Conservation (phyloP, 2,888 invertebrate genomes). For the Protodeltote pygarga region DNA sequence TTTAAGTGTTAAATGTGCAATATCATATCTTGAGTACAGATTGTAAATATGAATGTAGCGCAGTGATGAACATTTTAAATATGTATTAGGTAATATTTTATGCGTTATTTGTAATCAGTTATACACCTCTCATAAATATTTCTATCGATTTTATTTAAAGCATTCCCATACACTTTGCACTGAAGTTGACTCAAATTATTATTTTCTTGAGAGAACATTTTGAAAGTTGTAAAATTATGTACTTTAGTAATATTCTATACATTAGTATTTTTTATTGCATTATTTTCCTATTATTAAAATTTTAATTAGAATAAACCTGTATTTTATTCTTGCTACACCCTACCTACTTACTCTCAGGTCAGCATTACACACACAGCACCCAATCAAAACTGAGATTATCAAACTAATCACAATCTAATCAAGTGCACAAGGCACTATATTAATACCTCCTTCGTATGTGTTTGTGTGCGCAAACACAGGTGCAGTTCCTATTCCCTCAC, state of each 20-base stretch:
- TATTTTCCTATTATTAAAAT: constrained; percentile 84
- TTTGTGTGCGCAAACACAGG: too few species aligned
- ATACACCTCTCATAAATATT: constrained; percentile 61
- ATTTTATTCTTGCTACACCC: constrained; percentile 40
- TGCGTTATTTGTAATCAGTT: constrained; percentile 61
- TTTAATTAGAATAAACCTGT: constrained; percentile 61
- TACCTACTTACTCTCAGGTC: too few species aligned
- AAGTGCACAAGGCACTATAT: too few species aligned
- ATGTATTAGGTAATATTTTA: constrained; percentile 54
- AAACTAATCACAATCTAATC: too few species aligned
- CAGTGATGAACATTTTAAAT: constrained; percentile 51
- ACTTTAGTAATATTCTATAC: constrained; percentile 81
- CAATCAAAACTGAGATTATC: too few species aligned
- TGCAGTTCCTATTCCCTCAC: too few species aligned
- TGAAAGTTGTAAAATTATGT: constrained; percentile 73
- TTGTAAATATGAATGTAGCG: constrained; percentile 72
- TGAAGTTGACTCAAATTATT: constrained; percentile 62
- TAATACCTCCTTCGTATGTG: too few species aligned
- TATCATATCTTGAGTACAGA: constrained; percentile 66
- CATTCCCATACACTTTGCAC: constrained; percentile 76
- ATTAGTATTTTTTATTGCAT: constrained; percentile 84
- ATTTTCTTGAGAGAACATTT: constrained; percentile 63
- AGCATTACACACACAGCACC: too few species aligned
- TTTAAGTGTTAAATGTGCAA: constrained; percentile 85
- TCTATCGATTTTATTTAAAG: constrained; percentile 77